Conservation (phyloP, 2,113 vertebrate genomes). For the Mola mola region DNA sequence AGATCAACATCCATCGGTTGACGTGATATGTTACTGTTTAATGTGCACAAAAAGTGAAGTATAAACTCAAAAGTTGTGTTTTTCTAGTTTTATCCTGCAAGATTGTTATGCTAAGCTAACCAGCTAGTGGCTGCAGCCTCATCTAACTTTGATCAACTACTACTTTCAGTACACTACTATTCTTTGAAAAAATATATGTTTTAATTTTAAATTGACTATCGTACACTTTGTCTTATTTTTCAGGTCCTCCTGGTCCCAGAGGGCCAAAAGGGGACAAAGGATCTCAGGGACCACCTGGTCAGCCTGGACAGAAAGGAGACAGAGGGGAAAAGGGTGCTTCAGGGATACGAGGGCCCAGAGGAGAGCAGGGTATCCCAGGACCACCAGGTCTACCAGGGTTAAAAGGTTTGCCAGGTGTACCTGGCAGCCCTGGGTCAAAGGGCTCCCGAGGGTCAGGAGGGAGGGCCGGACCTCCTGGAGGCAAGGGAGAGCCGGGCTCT, state of each 20-base stretch:
- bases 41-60: too few relatives aligned
- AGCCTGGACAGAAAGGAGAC: slow-evolving; percentile 89
- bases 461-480: slow-evolving; percentile 87
- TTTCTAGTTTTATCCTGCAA: too few relatives aligned
- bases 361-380: slow-evolving; percentile 88
- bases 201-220: background rate
- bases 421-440: slow-evolving; percentile 89
- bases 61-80: too few relatives aligned
- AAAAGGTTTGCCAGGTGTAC: slow-evolving; percentile 88
- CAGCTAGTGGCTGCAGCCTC: background rate
- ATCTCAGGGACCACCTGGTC: slow-evolving; percentile 85
- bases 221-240: slow-evolving; percentile 62
- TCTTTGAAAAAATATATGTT: background rate
- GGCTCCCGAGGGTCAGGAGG: slow-evolving; percentile 94
- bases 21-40: too few relatives aligned
- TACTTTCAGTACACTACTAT: too few relatives aligned
- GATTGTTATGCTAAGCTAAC: background rate
- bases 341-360: slow-evolving; percentile 85
- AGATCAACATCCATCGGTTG: background rate
- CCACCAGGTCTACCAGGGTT: slow-evolving; percentile 86
- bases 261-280: slow-evolving; percentile 94
- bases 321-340: slow-evolving; percentile 90
- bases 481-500: slow-evolving; percentile 88
- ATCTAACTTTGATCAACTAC: too few relatives aligned
- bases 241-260: slow-evolving; percentile 94